Conservation (phyloP, 2,113 vertebrate species). For the Neodontobutis hainanensis region DNA sequence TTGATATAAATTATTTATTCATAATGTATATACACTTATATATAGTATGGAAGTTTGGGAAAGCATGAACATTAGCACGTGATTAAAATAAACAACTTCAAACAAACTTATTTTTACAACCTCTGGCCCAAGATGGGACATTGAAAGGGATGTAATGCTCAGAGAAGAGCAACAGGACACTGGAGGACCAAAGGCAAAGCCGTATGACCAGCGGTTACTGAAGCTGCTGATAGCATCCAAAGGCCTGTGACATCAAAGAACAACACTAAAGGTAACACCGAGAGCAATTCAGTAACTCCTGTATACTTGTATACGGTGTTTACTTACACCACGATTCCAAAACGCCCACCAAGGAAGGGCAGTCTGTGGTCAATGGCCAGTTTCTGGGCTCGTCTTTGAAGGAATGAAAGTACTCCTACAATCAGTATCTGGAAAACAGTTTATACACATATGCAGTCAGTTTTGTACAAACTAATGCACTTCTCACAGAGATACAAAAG, state of each 20-base stretch:
- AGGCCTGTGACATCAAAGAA: conserved; percentile 72
- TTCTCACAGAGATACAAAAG: too few species aligned
- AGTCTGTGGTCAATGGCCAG: conserved; percentile 72
- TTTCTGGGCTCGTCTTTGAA: conserved; percentile 76
- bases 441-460: not conserved
- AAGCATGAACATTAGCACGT: too few species aligned
- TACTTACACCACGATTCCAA: conserved; percentile 86
- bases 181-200: conserved; percentile 87
- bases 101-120: conserved; percentile 60
- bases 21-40: too few species aligned
- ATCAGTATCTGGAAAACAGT: conserved; percentile 77
- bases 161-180: conserved; percentile 85
- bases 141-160: conserved; percentile 77
- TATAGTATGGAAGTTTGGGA: too few species aligned
- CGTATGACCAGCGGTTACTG: conserved; percentile 89
- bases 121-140: conserved; percentile 83
- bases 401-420: conserved; percentile 79
- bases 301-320: not conserved
- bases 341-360: conserved; percentile 75
- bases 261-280: not conserved
- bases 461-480: too few species aligned
- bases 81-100: too few species aligned
- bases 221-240: conserved; percentile 85
- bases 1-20: too few species aligned
- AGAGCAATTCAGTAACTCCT: conserved; percentile 72